Evolutionary conservation across 2,797 vertebrate genomes (phyloP), one percentile per base, ranked within the genome.

Genomic region (Macroramphosus scolopax): DNA sequence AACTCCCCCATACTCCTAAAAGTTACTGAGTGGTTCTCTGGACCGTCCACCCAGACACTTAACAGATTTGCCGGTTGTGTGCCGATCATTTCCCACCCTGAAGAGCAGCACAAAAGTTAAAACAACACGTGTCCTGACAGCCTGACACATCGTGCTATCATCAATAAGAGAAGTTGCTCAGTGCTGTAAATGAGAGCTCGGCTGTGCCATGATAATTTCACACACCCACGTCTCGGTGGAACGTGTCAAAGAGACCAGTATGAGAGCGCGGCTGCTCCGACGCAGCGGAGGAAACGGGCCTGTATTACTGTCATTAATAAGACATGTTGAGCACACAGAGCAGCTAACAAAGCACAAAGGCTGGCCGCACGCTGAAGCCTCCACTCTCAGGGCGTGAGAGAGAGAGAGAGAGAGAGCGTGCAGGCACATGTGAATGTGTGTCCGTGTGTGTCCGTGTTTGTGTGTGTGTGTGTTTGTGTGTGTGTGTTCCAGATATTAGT

Each of bases 241-340:
- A 67, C 8, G 33, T 68, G 75, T 80, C 58, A 73, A 75, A 81
- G 54, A 47, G 78, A 14, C 48, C 46, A 55, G 68, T 64, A 61
- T 78, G 64, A 68, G 68, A 62, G 53, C 24, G 17, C 17, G 28
- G 36, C 37, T 4, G 60, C 54, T 57, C 66, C 63, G 71, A 66
- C 77, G 30, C 69, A 62, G 51, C 7, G 22, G 51, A 78, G 80
- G 82, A 84, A 78, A 83, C 51, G 48, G 65, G 37, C 39, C 63
- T 61, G 50, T 54, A 69, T 75, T 81, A 73, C 53, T 51, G 53
- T 77, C 75, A 79, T 79, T 83, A 83, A 73, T 70, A 77, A 77
- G 78, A 82, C 68, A 73, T 75, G 81, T 68, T 59, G 52, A 63
- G 63, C 51, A 49, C 46, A 60, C 13, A 1, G 43, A 49, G 62